A percentile compares a stretch with the other conserved stretches of the same genome.
Conservation (phyloP, 2,113 vertebrate genomes). For the Crocuta crocuta region DNA sequence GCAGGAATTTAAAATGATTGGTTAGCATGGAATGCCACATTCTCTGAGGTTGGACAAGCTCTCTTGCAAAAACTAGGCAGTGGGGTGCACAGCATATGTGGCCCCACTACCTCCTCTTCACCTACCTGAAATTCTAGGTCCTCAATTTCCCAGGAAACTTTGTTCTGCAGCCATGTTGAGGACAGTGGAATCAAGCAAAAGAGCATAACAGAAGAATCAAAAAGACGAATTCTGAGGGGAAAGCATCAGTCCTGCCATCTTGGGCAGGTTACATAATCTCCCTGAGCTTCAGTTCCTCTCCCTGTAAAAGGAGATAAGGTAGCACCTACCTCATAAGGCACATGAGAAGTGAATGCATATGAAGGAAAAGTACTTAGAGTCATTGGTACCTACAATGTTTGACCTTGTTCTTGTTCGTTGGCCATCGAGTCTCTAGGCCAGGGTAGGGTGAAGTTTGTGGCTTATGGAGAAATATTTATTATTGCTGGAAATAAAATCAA, state of each 20-base stretch:
- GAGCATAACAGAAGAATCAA: background rate
- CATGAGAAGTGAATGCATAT: background rate
- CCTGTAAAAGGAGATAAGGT: background rate
- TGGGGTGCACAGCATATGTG: background rate
- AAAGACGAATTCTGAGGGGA: background rate
- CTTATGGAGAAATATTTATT: background rate
- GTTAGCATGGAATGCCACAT: conserved; percentile 60
- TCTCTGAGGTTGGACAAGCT: conserved; percentile 46
- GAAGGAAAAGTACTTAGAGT: background rate
- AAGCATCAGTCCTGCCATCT: background rate
- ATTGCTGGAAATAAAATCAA: background rate
- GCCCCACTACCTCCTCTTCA: background rate
- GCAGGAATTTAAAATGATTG: conserved; percentile 75
- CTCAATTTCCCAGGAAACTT: background rate
- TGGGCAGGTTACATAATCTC: background rate
- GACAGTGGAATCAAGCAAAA: background rate
- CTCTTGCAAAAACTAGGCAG: background rate
- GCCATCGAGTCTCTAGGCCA: background rate
- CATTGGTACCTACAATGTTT: fast-evolving
- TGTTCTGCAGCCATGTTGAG: background rate
- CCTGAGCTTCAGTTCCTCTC: background rate
- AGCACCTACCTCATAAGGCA: background rate
- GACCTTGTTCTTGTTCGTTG: background rate
- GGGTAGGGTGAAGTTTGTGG: background rate
- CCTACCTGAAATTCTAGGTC: background rate